These are phyloP conservation scores for Aporophyla nigra DNA, from an alignment of 2,888 invertebrate genomes.

Conservation along the genomic window DNA sequence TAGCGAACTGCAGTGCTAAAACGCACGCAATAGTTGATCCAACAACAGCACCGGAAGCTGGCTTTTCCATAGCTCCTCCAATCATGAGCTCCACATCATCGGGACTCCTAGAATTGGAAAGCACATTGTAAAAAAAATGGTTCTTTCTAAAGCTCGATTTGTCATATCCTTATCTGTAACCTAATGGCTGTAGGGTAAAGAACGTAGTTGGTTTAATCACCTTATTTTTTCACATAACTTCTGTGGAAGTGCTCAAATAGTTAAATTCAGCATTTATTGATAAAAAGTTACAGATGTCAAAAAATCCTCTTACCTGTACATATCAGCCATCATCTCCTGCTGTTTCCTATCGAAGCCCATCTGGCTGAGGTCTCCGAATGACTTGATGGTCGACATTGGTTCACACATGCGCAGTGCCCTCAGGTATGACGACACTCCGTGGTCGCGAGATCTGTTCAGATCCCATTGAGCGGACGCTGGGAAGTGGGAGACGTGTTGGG, in stretches of 20 bases:
- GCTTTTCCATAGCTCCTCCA: conserved; percentile 95
- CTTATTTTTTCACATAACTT: neutral
- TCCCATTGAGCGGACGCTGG: conserved; percentile 87
- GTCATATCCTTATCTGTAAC: too few relatives aligned
- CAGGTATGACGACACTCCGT: conserved; percentile 94
- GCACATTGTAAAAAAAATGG: neutral
- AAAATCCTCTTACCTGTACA: conserved; percentile 91
- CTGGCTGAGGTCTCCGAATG: conserved; percentile 91
- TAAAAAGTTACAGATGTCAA: neutral
- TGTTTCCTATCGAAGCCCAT: conserved; percentile 90
- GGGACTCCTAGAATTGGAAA: conserved; percentile 86
- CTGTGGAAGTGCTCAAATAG: neutral
- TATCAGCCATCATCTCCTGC: conserved; percentile 92
- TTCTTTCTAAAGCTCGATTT: too few relatives aligned
- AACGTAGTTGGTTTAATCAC: too few relatives aligned
- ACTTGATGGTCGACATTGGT: conserved; percentile 86
- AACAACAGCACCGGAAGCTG: conserved; percentile 95
- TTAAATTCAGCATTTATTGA: neutral
- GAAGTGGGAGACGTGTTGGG: conserved; percentile 92
- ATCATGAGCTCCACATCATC: conserved; percentile 96
- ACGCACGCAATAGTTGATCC: conserved; percentile 98
- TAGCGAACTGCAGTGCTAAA: conserved; percentile 95
- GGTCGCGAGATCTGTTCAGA: conserved; percentile 93
- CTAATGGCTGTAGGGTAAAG: too few relatives aligned
- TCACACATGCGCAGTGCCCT: conserved; percentile 93